phyloP scores from a whole-genome alignment of 2,888 invertebrate species.

The Chrysina gloriosa region DNA sequence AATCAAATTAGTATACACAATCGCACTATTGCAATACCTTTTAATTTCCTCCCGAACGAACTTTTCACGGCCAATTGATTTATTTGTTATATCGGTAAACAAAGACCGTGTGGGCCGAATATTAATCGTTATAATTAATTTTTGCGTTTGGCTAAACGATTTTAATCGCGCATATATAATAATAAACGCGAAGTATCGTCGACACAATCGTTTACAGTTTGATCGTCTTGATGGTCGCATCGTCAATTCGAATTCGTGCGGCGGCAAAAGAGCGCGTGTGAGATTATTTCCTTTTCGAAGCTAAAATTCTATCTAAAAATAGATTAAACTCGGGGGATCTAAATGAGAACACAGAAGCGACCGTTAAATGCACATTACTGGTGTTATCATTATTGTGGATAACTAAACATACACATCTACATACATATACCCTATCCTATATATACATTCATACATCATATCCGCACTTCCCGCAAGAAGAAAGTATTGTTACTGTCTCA shows the following conservation, averaged over 20 bases:
- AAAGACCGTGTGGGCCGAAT: constrained; percentile 22
- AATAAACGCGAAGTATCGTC: too few species aligned
- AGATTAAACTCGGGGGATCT: constrained; percentile 38
- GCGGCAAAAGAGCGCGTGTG: constrained; percentile 16
- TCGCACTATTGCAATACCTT: neutral
- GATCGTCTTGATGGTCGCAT: neutral
- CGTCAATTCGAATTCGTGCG: neutral
- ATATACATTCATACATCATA: too few species aligned
- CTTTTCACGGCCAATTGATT: constrained; percentile 23
- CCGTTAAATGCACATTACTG: constrained; percentile 17
- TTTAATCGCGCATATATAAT: neutral
- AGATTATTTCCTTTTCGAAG: constrained; percentile 41
- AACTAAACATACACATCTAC: too few species aligned
- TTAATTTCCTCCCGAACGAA: constrained; percentile 19
- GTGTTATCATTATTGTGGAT: constrained; percentile 13
- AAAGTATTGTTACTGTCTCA: neutral
- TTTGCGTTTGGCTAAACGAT: neutral
- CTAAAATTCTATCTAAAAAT: constrained; percentile 41
- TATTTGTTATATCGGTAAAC: constrained; percentile 16
- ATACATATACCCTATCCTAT: too few species aligned
- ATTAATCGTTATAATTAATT: constrained; percentile 27
- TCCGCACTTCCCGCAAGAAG: neutral
- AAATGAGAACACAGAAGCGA: constrained; percentile 28
- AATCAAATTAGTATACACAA: neutral
- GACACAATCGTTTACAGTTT: neutral